A percentile compares a stretch with the other conserved stretches of the same genome.
Evolutionary conservation across 2,113 vertebrate species (phyloP).

Genomic region (Canis aureus): DNA sequence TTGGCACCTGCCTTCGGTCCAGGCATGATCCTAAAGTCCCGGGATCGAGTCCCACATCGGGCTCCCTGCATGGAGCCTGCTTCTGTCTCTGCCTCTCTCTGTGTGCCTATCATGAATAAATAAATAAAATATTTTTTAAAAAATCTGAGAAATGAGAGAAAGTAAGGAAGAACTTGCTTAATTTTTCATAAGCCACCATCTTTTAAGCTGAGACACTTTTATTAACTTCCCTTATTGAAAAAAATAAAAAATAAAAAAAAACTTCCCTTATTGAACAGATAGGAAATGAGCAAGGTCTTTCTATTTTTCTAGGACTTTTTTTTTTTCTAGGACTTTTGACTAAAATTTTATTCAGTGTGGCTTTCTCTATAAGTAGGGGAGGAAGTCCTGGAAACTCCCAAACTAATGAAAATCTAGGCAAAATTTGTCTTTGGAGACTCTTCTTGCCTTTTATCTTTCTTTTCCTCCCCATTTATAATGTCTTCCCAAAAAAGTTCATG

Average conservation of each 20-base stretch:
- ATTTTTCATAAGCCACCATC: constrained; percentile 4
- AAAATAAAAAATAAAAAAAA: not conserved
- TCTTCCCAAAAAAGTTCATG: not conserved
- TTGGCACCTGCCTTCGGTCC: no score
- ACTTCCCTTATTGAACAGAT: not conserved
- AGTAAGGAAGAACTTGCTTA: not conserved
- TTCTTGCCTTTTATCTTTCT: not conserved
- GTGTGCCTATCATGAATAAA: no score
- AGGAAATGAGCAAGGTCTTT: not conserved
- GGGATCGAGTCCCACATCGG: no score
- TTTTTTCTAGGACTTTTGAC: not conserved
- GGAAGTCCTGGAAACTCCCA: not conserved
- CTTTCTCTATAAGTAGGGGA: not conserved
- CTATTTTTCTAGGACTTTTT: constrained; percentile 21
- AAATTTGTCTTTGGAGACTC: not conserved
- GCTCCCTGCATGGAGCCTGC: no score
- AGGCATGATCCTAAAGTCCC: no score
- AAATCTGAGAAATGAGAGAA: not conserved
- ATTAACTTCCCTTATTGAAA: not conserved
- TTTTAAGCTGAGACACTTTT: not conserved
- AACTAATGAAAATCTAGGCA: not conserved
- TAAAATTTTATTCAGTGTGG: not conserved
- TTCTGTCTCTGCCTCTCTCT: no score
- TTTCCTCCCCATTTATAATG: not conserved
- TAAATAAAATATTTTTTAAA: not conserved